Percentiles rank a stretch among this genome's conserved stretches.
These are phyloP conservation scores for Brachypalpus laphriformis DNA, from an alignment of 2,888 invertebrate species.

Conservation along the genomic window DNA sequence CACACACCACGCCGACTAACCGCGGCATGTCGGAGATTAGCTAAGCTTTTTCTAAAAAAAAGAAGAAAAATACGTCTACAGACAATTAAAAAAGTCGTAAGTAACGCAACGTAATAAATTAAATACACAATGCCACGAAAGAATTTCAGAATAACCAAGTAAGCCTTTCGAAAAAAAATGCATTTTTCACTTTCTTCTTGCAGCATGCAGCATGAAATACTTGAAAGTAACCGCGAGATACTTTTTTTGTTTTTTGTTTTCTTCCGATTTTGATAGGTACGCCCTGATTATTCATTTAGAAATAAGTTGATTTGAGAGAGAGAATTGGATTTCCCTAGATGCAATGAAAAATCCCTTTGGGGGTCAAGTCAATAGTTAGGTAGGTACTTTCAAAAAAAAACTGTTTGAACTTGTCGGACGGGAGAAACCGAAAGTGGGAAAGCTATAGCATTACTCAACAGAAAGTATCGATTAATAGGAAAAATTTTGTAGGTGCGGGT, in stretches of 20 bases:
- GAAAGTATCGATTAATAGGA: constrained; percentile 6
- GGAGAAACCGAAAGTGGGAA: constrained; percentile 44
- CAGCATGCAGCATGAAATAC: constrained; percentile 19
- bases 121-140: constrained; percentile 27
- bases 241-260: constrained; percentile 23
- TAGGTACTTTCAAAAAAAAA: constrained; percentile 7
- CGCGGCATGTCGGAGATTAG: constrained; percentile 11
- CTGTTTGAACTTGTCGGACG: constrained; percentile 6
- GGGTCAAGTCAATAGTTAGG: constrained; percentile 14
- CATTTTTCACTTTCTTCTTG: constrained; percentile 58
- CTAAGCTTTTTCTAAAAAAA: constrained; percentile 27
- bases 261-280: constrained; percentile 26
- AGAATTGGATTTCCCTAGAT: constrained; percentile 7
- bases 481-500: neutral
- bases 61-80: neutral
- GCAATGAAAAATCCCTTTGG: constrained; percentile 23
- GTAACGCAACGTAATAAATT: constrained; percentile 54
- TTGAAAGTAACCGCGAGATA: constrained; percentile 23
- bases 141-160: constrained; percentile 7
- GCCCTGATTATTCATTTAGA: constrained; percentile 42
- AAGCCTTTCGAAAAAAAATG: constrained; percentile 37
- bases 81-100: constrained; percentile 44
- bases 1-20: neutral
- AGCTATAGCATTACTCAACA: constrained; percentile 13
- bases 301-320: neutral